Conservation (phyloP, 2,797 vertebrate genomes). For the Leptoclinus maculatus region DNA sequence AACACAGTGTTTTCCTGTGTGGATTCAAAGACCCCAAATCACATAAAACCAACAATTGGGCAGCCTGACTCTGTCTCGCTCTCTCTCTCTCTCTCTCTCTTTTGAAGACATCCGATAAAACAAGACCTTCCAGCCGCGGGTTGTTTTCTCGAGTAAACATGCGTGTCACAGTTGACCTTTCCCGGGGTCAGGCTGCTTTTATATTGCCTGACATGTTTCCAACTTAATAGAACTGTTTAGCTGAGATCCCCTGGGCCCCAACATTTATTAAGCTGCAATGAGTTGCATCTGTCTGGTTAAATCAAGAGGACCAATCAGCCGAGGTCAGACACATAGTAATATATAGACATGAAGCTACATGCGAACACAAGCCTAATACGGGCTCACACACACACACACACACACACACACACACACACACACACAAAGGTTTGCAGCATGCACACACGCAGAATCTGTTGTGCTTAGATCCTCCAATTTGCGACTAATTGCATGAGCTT, state of each 20-base stretch:
- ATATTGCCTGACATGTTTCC: constrained; percentile 91
- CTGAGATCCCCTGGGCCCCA: constrained; percentile 82
- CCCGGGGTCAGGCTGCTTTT: constrained; percentile 87
- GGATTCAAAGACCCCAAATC: constrained; percentile 74
- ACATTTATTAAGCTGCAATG: constrained; percentile 90
- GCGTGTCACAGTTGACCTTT: constrained; percentile 91
- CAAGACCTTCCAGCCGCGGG: constrained; percentile 83
- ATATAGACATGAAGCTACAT: constrained; percentile 67
- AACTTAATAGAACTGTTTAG: constrained; percentile 92
- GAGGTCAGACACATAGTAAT: constrained; percentile 79
- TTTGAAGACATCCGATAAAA: constrained; percentile 85
- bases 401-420: constrained; percentile 2
- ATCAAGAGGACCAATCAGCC: constrained; percentile 82
- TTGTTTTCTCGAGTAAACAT: constrained; percentile 89
- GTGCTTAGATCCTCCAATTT: constrained; percentile 18
- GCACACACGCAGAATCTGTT: constrained; percentile 6
- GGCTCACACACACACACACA: constrained; percentile 7
- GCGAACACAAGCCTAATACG: constrained; percentile 33
- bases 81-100: constrained; percentile 44
- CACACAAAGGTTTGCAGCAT: constrained; percentile 11
- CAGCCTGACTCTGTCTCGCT: constrained; percentile 46
- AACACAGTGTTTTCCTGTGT: constrained; percentile 55
- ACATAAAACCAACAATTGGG: constrained; percentile 73
- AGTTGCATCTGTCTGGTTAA: constrained; percentile 88
- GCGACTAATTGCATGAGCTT: constrained; percentile 15